These are phyloP conservation scores for Odocoileus virginianus DNA, from an alignment of 2,113 vertebrate genomes.

Conservation along the genomic window DNA sequence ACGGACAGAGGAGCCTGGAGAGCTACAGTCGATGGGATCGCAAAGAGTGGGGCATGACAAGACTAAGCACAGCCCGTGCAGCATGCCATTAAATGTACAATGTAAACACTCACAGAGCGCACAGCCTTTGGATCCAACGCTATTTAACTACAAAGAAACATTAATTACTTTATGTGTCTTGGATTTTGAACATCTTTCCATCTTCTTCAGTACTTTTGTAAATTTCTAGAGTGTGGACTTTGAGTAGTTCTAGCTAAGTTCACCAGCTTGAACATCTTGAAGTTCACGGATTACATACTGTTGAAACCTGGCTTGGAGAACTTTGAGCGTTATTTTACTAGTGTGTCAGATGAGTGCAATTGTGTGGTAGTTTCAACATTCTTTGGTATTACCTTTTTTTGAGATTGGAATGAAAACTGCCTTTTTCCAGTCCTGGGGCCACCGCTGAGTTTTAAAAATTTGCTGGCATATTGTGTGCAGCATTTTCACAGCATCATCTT, in stretches of 20 bases:
- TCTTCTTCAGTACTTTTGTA: background rate
- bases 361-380: too few relatives aligned
- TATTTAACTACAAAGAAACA: background rate
- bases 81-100: background rate
- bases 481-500: too few relatives aligned
- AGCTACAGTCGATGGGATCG: background rate
- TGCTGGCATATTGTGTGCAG: too few relatives aligned
- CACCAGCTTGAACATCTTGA: too few relatives aligned
- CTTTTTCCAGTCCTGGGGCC: too few relatives aligned
- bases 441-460: too few relatives aligned
- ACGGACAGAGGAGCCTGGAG: background rate
- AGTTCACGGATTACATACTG: too few relatives aligned
- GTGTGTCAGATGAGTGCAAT: too few relatives aligned
- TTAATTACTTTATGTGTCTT: background rate
- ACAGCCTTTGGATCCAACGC: background rate
- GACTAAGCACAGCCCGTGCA: background rate
- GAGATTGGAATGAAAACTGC: too few relatives aligned
- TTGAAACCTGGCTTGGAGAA: too few relatives aligned
- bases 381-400: too few relatives aligned
- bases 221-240: background rate
- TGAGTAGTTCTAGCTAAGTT: background rate
- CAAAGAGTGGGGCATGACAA: background rate
- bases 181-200: background rate
- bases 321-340: too few relatives aligned
- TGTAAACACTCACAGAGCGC: background rate